phyloP scores from a whole-genome alignment of 2,113 vertebrate genomes.

The Otolemur garnettii region DNA sequence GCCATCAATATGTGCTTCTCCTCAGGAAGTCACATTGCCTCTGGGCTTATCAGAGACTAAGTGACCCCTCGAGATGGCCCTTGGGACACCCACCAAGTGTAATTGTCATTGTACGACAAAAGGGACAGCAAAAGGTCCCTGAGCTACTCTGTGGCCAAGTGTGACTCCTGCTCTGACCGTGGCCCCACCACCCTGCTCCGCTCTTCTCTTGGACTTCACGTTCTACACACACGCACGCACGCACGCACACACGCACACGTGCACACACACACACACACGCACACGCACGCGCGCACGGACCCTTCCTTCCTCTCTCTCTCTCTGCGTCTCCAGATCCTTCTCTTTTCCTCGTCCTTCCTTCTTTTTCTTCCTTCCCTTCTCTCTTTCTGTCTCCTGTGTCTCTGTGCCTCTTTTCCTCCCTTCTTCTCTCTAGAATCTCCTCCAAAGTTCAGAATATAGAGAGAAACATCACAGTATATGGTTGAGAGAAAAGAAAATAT shows the following conservation, averaged over 20 bases:
- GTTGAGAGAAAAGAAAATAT: not conserved
- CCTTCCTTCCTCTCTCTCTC: not conserved
- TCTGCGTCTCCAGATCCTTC: not conserved
- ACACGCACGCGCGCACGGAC: no score
- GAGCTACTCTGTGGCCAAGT: not conserved
- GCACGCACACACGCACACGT: no score
- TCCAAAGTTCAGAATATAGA: not conserved
- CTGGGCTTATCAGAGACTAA: not conserved
- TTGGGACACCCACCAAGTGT: fast-evolving
- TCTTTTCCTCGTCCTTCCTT: not conserved
- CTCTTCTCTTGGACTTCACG: not conserved
- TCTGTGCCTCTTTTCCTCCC: not conserved
- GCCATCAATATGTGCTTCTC: no score
- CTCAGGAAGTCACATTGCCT: not conserved
- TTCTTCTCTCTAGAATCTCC: not conserved
- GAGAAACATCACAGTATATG: not conserved
- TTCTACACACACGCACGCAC: no score
- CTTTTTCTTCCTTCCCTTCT: not conserved
- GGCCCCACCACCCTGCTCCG: no score
- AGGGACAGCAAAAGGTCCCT: not conserved
- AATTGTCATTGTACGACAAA: not conserved
- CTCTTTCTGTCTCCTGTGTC: not conserved
- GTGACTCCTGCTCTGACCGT: not conserved
- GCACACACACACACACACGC: no score
- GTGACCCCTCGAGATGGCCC: not conserved